phyloP scores from a whole-genome alignment of 2,888 invertebrate species.

The Sicus ferrugineus region DNA sequence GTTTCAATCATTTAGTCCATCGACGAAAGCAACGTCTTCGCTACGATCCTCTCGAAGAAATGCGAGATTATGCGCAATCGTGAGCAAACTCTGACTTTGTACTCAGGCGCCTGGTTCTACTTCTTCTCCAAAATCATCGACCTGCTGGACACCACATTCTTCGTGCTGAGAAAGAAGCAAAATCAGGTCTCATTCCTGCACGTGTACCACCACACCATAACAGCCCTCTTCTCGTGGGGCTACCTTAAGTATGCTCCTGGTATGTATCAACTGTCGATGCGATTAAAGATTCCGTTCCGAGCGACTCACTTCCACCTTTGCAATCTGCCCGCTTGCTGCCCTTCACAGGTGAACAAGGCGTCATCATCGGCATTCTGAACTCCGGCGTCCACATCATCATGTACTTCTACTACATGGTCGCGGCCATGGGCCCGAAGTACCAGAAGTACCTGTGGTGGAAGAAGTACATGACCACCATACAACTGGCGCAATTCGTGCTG shows the following conservation, averaged over 20 bases:
- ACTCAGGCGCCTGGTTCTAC: constrained; percentile 77
- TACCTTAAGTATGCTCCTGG: constrained; percentile 81
- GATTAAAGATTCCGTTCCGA: not conserved
- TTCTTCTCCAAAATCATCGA: constrained; percentile 82
- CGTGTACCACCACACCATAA: constrained; percentile 86
- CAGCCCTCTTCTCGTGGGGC: constrained; percentile 82
- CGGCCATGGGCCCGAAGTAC: constrained; percentile 66
- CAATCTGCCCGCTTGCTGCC: not conserved
- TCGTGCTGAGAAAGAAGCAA: constrained; percentile 88
- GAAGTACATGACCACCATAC: constrained; percentile 67
- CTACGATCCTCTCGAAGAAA: constrained; percentile 57
- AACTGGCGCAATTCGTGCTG: constrained; percentile 71
- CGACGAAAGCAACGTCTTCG: constrained; percentile 55
- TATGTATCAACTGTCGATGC: constrained; percentile 51
- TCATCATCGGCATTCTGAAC: constrained; percentile 66
- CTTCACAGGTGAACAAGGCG: constrained; percentile 63
- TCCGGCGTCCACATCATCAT: constrained; percentile 67
- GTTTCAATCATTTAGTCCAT: constrained; percentile 50
- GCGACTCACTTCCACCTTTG: not conserved
- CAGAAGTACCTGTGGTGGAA: constrained; percentile 68
- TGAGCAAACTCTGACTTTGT: constrained; percentile 66
- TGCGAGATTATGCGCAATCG: constrained; percentile 59
- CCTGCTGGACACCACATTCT: constrained; percentile 84
- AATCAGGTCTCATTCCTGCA: constrained; percentile 88
- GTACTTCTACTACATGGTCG: constrained; percentile 67